phyloP scores from a whole-genome alignment of 2,113 vertebrate species.

The Charadrius vociferus region DNA sequence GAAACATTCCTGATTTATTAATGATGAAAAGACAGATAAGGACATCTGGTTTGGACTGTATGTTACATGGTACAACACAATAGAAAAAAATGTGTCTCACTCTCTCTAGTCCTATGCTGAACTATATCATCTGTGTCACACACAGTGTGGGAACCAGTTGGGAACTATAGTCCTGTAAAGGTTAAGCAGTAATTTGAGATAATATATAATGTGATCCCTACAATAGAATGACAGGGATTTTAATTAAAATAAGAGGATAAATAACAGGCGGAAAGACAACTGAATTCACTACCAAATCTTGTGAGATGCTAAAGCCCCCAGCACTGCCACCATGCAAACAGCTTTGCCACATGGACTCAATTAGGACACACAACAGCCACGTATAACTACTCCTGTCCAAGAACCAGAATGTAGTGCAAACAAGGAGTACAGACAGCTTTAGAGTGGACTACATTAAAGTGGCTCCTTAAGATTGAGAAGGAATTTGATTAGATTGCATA shows the following conservation, averaged over 20 bases:
- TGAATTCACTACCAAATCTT: neutral
- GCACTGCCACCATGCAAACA: neutral
- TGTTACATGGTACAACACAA: neutral
- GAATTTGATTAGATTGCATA: conserved; percentile 12
- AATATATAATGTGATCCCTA: neutral
- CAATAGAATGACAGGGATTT: neutral
- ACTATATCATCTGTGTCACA: neutral
- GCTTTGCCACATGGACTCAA: neutral
- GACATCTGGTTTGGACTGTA: neutral
- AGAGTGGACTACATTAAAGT: neutral
- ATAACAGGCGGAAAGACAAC: neutral
- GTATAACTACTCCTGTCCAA: neutral
- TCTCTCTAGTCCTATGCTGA: neutral
- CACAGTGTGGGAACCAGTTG: neutral
- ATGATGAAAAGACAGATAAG: neutral
- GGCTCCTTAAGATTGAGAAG: neutral
- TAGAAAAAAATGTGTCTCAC: fast-evolving
- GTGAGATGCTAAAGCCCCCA: neutral
- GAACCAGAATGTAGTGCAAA: neutral
- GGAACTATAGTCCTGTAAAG: neutral
- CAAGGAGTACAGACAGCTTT: neutral
- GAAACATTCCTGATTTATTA: neutral
- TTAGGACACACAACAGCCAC: neutral
- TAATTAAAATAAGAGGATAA: neutral
- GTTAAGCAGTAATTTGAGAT: neutral